Conservation (phyloP, 2,113 vertebrate species). For the Leptocoma aspasia region DNA sequence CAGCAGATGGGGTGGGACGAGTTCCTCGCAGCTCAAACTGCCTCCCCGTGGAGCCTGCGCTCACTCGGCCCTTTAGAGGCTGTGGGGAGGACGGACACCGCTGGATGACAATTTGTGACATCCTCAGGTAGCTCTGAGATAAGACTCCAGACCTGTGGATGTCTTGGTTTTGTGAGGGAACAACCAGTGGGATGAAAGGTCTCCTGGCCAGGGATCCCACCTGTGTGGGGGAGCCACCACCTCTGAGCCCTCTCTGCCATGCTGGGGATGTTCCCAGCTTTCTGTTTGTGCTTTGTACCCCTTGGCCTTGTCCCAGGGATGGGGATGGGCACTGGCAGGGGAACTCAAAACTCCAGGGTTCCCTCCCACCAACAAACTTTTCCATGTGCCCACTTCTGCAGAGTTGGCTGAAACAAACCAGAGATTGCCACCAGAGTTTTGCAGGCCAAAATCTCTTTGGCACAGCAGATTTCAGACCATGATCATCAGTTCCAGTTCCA, state of each 20-base stretch:
- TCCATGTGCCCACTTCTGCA: not conserved
- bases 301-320: not conserved
- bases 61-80: not conserved
- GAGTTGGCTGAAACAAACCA: not conserved
- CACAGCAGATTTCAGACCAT: not conserved
- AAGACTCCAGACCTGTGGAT: rapidly evolving
- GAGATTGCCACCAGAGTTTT: not conserved
- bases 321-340: not conserved
- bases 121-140: not conserved
- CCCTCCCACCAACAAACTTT: not conserved
- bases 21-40: not conserved
- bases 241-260: not conserved
- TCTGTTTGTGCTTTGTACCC: not conserved
- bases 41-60: not conserved
- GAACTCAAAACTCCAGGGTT: not conserved
- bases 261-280: not conserved
- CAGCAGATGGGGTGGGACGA: not conserved
- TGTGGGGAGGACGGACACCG: not conserved
- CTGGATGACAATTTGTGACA: not conserved
- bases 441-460: not conserved
- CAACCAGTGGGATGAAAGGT: rapidly evolving
- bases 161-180: not conserved
- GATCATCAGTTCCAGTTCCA: not conserved
- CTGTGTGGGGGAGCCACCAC: rapidly evolving
- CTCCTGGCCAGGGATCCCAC: not conserved